Conservation (phyloP, 2,797 vertebrate genomes). For the Denticeps clupeoides region DNA sequence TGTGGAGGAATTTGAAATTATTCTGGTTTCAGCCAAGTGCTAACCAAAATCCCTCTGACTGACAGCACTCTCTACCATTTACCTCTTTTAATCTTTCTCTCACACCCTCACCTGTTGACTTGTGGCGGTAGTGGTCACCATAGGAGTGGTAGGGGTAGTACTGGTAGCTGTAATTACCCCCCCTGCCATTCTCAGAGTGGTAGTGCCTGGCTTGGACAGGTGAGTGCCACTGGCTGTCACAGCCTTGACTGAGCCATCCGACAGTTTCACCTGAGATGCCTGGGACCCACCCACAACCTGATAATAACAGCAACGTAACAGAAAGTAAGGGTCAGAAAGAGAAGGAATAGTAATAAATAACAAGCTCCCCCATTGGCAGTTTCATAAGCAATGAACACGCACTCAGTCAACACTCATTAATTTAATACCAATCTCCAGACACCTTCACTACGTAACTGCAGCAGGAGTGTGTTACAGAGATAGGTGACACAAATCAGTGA, state of each 20-base stretch:
- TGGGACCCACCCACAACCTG: slow-evolving; percentile 69
- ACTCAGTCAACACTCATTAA: not conserved
- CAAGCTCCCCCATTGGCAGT: not conserved
- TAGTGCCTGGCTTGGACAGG: slow-evolving; percentile 85
- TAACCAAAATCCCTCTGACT: too few relatives aligned
- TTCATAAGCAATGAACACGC: not conserved
- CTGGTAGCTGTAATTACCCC: slow-evolving; percentile 82
- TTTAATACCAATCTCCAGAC: too few relatives aligned
- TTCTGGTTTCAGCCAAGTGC: too few relatives aligned
- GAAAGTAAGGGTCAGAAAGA: not conserved
- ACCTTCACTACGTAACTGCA: too few relatives aligned
- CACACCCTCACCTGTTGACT: slow-evolving; percentile 27
- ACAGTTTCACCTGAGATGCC: slow-evolving; percentile 81
- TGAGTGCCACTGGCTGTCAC: slow-evolving; percentile 65
- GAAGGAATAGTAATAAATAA: not conserved
- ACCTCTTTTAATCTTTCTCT: too few relatives aligned
- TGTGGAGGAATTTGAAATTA: too few relatives aligned
- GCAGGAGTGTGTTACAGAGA: slow-evolving; percentile 5
- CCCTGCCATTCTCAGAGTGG: slow-evolving; percentile 82
- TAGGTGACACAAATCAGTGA: too few relatives aligned
- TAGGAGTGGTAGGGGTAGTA: slow-evolving; percentile 57
- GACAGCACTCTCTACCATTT: too few relatives aligned
- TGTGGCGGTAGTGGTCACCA: slow-evolving; percentile 33
- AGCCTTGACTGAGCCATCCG: slow-evolving; percentile 80
- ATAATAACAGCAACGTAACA: slow-evolving; percentile 15